Evolutionary conservation across 2,888 invertebrate species (phyloP), one percentile per base, ranked within the genome.

Genomic region (Ommatoiulus sabulosus): DNA sequence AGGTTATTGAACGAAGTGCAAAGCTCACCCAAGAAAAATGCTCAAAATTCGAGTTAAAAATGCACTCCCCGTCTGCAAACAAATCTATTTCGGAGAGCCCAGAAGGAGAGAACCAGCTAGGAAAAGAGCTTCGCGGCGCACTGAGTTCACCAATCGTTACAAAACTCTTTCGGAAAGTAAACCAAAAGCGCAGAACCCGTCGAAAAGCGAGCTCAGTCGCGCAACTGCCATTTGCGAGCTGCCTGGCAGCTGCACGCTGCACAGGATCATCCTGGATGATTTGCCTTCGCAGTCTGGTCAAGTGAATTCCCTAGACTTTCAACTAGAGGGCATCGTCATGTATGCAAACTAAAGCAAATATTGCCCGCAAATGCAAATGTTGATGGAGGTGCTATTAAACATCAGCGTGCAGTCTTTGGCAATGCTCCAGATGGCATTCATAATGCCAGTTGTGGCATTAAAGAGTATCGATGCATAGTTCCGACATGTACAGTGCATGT

Each of bases 141-240:
- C 80, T 80, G 80, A 80, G 80, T 80, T 80, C 80, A 80, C 80
- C 80, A 80, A 80, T 80, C 80, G 80, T 80, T 80, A 80, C 80
- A 80, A 80, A 80, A 80, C 80, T 80, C 80, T 80, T 80, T 80
- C 35, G 24, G 80, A 80, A 80, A 80, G 80, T 80, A 80, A 80
- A 80, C 80, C 24, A 80, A 80, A 80, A 35, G 80, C 80, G 72
- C 72, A 72, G 72, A 72, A 72, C 72, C 24, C 7, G 20, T 7
- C 24, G 72, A 72, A 80, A 52, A 35, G 35, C 12, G 35, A 10
- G 10, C 24, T 24, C 35, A 12, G 15, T 35, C 15, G 80, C 80
- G 80, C 80, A 80, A 35, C 80, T 80, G 80, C 80, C 35, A 80
- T 80, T 80, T 80, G 80, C 12, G 35, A 35, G 24, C 35, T 35